Conservation (phyloP, 2,797 vertebrate genomes). For the Pachyuromys duprasi region DNA sequence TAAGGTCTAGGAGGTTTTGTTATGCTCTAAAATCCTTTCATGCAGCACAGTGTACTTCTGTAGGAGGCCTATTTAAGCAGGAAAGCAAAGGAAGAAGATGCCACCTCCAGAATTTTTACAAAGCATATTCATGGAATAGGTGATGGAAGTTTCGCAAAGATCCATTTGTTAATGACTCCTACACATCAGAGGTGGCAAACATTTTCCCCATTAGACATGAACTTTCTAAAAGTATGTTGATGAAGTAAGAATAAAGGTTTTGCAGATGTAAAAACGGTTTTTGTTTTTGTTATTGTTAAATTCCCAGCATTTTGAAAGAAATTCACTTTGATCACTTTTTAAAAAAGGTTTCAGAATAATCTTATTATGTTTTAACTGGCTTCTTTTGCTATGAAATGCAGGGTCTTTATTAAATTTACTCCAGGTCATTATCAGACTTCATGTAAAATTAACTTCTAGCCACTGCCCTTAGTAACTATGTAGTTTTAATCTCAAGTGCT, state of each 20-base stretch:
- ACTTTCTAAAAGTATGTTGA: conserved; percentile 70
- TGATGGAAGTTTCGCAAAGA: conserved; percentile 55
- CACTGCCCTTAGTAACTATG: conserved; percentile 64
- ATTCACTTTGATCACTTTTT: conserved; percentile 71
- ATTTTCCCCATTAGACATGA: conserved; percentile 59
- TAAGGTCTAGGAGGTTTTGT: conserved; percentile 89
- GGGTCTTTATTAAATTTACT: conserved; percentile 73
- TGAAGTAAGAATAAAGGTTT: conserved; percentile 59
- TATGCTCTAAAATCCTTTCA: conserved; percentile 86
- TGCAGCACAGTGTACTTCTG: conserved; percentile 72
- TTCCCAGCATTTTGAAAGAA: conserved; percentile 67
- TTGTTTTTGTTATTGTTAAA: conserved; percentile 46
- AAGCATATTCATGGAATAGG: conserved; percentile 60
- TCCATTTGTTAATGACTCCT: conserved; percentile 54
- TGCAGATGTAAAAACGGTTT: conserved; percentile 64
- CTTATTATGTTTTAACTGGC: conserved; percentile 74
- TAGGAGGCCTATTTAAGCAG: conserved; percentile 71
- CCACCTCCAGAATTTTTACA: conserved; percentile 67
- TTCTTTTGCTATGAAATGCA: conserved; percentile 74
- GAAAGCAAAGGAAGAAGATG: conserved; percentile 79
- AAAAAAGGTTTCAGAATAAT: conserved; percentile 80
- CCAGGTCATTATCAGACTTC: conserved; percentile 74
- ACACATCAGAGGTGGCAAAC: conserved; percentile 43
- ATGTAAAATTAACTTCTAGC: conserved; percentile 79
- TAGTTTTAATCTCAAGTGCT: conserved; percentile 69